Conservation (phyloP, 2,113 vertebrate species). For the rat (Rattus norvegicus) region GRCr8 NC_086023.1:111412001-111412500, state of each 20-base stretch:
- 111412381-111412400: neutral
- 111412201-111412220: neutral
- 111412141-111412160: neutral
- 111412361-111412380: neutral
- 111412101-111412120: neutral
- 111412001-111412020: neutral
- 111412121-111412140: neutral
- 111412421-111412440: neutral
- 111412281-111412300: neutral
- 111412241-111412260: neutral
- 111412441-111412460: conserved; percentile 18
- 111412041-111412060: neutral
- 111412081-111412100: neutral
- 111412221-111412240: neutral
- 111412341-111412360: neutral
- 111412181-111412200: neutral
- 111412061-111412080: neutral
- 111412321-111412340: neutral
- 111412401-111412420: neutral
- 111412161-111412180: neutral
- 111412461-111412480: neutral
- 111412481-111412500: neutral
- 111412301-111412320: neutral
- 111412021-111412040: neutral
- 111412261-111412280: neutral